Conservation (phyloP, 2,113 vertebrate genomes). For the Vidua macroura region DNA sequence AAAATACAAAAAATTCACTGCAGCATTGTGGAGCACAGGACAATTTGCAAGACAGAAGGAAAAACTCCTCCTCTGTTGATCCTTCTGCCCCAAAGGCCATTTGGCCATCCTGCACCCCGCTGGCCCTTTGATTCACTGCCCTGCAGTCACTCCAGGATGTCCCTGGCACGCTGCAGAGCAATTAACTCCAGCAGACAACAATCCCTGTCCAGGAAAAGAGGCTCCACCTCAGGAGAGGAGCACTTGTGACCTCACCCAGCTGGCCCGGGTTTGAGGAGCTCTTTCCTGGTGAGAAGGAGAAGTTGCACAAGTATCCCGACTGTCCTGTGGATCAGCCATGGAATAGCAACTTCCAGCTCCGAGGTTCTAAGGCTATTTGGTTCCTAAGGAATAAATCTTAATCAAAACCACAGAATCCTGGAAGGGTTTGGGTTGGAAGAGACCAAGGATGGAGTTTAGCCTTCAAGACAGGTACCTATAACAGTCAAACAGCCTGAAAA, state of each 20-base stretch:
- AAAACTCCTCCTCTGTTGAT: not conserved
- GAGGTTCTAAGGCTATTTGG: not conserved
- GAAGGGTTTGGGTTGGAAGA: not conserved
- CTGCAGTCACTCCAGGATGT: not conserved
- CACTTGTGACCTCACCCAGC: slow-evolving; percentile 28
- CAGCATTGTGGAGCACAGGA: not conserved
- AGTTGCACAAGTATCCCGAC: not conserved
- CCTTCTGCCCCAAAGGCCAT: not conserved
- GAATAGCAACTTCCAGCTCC: rapidly evolving
- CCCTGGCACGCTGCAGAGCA: not conserved
- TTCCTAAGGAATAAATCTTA: not conserved
- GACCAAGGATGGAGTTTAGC: not conserved
- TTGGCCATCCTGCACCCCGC: too few relatives aligned
- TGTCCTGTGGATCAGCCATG: not conserved
- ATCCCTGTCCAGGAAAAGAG: slow-evolving; percentile 13
- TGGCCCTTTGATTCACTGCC: not conserved
- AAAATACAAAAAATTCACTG: not conserved
- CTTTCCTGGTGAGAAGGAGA: slow-evolving; percentile 2
- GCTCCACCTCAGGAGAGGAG: slow-evolving; percentile 10
- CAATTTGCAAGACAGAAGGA: not conserved
- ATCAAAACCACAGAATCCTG: not conserved
- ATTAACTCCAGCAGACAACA: not conserved
- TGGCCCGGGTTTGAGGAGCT: not conserved
- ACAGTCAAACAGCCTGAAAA: not conserved
- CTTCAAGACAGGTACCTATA: not conserved